Base-by-base conservation (phyloP, 2,113 vertebrate species). In the Glareola pratincola region DNA sequence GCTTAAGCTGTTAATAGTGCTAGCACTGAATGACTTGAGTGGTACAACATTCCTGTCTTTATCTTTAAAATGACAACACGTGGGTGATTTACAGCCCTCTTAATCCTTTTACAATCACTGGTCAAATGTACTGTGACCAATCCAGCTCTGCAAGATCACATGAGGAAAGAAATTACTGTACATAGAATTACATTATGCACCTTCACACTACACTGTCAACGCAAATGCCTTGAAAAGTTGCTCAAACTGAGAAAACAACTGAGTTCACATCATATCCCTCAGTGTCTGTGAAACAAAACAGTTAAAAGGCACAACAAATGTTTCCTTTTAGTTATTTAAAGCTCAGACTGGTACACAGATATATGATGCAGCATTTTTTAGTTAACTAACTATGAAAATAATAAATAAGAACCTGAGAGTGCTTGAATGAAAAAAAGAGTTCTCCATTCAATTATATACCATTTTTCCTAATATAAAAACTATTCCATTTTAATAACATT, bases 41-140 rank as follows among this genome's bases (percentile, higher is more conserved):
- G 91, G 92, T 95, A 95, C 94, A 93, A 96, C 88, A 97, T 91
- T 94, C 93, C 69, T 72, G 86, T 94, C 96, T 96, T 96, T 97
- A 97, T 96, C 97, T 97, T 98, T 94, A 85, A 94, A 96, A 97
- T 95, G 94, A 89, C 96, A 96, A 95, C 63, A 84, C 56, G 18
- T 64, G 50, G 83, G 95, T 96, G 68, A 97, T 98, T 98, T 98
- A 98, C 66, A 96, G 10, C 75, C 95, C 79, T 76, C 13, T 39
- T 88, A 93, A 96, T 96, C 96, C 97, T 93, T 97, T 97, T 93
- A 97, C 94, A 92, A 96, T 92, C 90, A 64, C 91, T 85, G 82
- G 79, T 97, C 37, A 91, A 96, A 91, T 66, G 88, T 74, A 96
- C 85, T 81, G 94, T 82, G 97, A 92, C 88, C 48, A 93, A 90